phyloP scores from a whole-genome alignment of 35 echinoderm and acorn worm species.

The Holothuria glaberrima region DNA sequence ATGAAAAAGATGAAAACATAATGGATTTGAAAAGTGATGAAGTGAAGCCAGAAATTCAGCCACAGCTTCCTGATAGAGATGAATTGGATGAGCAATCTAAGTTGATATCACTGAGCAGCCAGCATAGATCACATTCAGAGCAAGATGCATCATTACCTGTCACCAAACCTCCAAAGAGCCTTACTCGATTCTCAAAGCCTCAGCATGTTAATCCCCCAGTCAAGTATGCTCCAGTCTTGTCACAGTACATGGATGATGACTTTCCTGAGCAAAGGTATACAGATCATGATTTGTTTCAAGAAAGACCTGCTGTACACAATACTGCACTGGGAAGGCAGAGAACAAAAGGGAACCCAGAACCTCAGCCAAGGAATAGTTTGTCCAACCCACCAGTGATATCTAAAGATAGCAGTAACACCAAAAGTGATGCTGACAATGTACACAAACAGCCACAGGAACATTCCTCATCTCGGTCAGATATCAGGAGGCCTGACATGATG shows the following conservation, averaged over 20 bases:
- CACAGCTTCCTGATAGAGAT: neutral
- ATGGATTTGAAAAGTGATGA: neutral
- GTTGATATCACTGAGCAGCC: neutral
- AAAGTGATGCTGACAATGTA: too few relatives aligned
- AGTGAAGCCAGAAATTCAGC: neutral
- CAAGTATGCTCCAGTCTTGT: neutral
- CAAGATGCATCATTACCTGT: neutral
- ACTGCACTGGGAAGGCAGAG: too few relatives aligned
- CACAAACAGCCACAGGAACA: neutral
- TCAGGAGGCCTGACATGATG: too few relatives aligned
- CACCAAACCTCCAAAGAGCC: conserved; percentile 11
- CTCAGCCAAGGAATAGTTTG: neutral
- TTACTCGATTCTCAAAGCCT: conserved; percentile 1
- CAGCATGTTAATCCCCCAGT: neutral
- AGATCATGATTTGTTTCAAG: conserved; percentile 1
- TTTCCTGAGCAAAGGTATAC: conserved; percentile 44
- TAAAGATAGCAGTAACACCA: neutral
- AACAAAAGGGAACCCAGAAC: neutral
- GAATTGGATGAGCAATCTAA: neutral
- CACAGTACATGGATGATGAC: conserved; percentile 23
- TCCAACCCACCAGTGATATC: neutral
- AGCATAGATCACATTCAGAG: neutral
- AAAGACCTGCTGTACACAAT: conserved; percentile 3
- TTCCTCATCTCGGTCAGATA: neutral
- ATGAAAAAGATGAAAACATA: neutral